A percentile compares a stretch with the other conserved stretches of the same genome.
These are phyloP conservation scores for Tinea pellionella DNA, from an alignment of 2,888 invertebrate genomes.

Conservation along the genomic window DNA sequence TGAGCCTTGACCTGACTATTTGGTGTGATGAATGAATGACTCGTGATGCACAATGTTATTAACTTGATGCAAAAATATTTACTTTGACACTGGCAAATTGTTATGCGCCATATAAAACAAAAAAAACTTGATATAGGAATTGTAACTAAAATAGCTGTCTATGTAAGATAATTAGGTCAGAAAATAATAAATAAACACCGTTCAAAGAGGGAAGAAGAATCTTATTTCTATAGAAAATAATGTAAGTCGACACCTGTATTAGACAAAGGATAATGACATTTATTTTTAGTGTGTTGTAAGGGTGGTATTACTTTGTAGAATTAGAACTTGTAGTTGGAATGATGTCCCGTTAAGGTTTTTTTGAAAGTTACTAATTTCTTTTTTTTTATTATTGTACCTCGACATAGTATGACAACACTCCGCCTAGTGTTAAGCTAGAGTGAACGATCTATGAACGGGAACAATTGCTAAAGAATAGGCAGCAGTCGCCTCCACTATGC, in stretches of 20 bases:
- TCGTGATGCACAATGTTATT: too few species aligned
- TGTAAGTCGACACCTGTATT: neutral
- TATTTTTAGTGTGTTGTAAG: neutral
- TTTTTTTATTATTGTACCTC: neutral
- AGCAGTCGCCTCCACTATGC: too few species aligned
- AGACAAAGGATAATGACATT: neutral
- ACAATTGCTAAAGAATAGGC: too few species aligned
- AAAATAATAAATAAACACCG: neutral
- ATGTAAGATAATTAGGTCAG: neutral
- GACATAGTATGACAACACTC: too few species aligned
- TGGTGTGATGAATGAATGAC: too few species aligned
- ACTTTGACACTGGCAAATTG: too few species aligned
- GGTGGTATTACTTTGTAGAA: neutral
- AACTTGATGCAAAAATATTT: too few species aligned
- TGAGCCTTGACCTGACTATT: too few species aligned
- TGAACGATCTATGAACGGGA: too few species aligned
- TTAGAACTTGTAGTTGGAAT: neutral
- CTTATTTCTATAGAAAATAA: slow-evolving; percentile 1
- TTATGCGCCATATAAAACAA: too few species aligned
- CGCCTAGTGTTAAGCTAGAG: too few species aligned
- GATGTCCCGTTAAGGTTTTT: neutral
- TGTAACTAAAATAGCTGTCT: neutral
- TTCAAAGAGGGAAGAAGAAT: neutral
- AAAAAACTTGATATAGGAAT: neutral
- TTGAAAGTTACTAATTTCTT: neutral